These are phyloP conservation scores for Myotis yumanensis DNA, from an alignment of 2,113 vertebrate genomes.

Conservation along the genomic window DNA sequence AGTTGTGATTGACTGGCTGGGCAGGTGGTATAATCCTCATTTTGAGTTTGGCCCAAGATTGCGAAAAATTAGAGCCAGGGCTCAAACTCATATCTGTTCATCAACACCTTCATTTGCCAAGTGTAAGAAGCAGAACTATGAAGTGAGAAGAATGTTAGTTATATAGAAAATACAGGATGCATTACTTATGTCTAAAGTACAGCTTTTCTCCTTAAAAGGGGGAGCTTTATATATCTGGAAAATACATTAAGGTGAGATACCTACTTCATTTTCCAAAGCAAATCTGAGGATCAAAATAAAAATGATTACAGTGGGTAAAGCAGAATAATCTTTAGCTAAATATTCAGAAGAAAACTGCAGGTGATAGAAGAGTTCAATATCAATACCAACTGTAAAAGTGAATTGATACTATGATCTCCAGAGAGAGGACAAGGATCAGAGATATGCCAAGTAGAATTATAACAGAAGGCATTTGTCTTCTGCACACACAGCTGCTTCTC, in stretches of 20 bases:
- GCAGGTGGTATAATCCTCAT: conserved; percentile 11
- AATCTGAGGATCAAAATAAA: conserved; percentile 32
- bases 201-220: not conserved
- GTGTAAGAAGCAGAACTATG: not conserved
- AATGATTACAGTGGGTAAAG: not conserved
- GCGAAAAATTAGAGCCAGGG: not conserved
- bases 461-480: not conserved
- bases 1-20: conserved; percentile 14
- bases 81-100: not conserved
- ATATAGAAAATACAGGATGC: not conserved
- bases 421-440: not conserved
- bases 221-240: not conserved
- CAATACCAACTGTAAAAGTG: conserved; percentile 19
- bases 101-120: not conserved
- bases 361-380: not conserved
- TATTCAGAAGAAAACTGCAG: conserved; percentile 24
- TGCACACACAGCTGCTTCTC: not conserved
- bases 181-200: conserved; percentile 4
- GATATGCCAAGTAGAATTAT: not conserved
- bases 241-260: not conserved
- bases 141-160: not conserved
- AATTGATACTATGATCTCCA: not conserved
- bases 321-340: conserved; percentile 41
- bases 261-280: not conserved
- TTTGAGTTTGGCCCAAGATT: conserved; percentile 22